Evolutionary conservation across 1,140 invertebrate species (phyloP), one percentile per base, ranked within the genome.

Genomic region (Bursaphelenchus mucronatus): DNA sequence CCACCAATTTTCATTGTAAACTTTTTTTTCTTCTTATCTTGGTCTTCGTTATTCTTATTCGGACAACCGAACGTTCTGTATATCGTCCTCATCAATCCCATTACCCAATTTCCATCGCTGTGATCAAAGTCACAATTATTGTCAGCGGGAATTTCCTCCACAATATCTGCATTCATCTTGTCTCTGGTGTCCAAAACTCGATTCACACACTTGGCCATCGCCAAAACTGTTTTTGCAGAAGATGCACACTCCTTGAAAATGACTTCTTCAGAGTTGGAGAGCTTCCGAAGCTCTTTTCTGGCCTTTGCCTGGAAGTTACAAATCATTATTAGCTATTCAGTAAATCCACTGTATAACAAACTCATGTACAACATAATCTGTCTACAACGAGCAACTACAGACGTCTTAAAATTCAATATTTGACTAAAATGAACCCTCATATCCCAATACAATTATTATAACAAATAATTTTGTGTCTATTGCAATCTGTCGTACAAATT

Each of bases 121-220:
- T 49, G 13, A n/a, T 49, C 47, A n/a, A n/a, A n/a, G 4, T 49
- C 19, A n/a, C 13, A 19, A n/a, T 19, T n/a, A 49, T 19, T n/a
- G 6, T 49, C 47, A 49, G 19, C 19, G 1, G 13, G 13, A 49
- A 19, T 49, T 3, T 49, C 13, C 47, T 49, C 19, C 6, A n/a
- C 19, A n/a, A 49, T n/a, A 49, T 19, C 19, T 5, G 30, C 30
- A 49, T 49, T 49, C 19, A n/a, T 49, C 13, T n/a, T n/a, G 19
- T 49, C 47, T n/a, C 57, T 39, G 10, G 13, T 11, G 45, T 59
- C 57, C 44, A 59, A 39, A 11, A 59, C 57, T 13, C 21, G 41
- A 11, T n/a, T 39, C 15, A 59, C 57, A 50, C 57, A 59, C 41
- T 59, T 59, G 11, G 43, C 13, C 45, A 59, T 30, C 2, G 13